Percentiles rank a stretch among this genome's conserved stretches.
phyloP scores from a whole-genome alignment of 2,797 vertebrate species.

The Oceanodroma leucorhoa region DNA sequence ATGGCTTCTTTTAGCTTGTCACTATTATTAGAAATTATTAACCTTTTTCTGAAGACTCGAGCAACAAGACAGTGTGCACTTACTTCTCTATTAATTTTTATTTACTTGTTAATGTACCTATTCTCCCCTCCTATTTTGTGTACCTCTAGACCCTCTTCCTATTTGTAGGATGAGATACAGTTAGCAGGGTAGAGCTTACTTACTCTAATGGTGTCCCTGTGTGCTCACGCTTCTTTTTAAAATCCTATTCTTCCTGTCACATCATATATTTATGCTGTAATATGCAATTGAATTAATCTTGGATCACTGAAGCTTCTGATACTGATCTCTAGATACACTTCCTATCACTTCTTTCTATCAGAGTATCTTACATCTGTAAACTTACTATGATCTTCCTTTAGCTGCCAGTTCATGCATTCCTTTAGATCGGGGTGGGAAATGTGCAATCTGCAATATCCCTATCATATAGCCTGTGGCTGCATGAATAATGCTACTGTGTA shows the following conservation, averaged over 20 bases:
- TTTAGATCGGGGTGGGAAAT: background rate
- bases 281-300: background rate
- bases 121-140: background rate
- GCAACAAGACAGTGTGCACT: background rate
- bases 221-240: background rate
- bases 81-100: background rate
- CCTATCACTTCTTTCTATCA: slow-evolving; percentile 18
- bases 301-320: background rate
- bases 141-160: background rate
- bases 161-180: background rate
- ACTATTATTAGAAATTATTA: background rate
- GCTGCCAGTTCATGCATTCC: slow-evolving; percentile 18
- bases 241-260: background rate
- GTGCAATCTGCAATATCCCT: background rate
- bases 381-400: background rate
- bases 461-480: background rate
- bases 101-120: background rate
- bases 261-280: background rate
- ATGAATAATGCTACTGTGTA: background rate
- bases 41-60: background rate
- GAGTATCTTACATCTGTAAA: background rate
- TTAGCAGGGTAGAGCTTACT: background rate
- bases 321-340: background rate
- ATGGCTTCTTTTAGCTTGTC: background rate
- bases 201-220: background rate